Evolutionary conservation across 2,888 invertebrate species (phyloP).

Genomic region (Ophioninae sp.): DNA sequence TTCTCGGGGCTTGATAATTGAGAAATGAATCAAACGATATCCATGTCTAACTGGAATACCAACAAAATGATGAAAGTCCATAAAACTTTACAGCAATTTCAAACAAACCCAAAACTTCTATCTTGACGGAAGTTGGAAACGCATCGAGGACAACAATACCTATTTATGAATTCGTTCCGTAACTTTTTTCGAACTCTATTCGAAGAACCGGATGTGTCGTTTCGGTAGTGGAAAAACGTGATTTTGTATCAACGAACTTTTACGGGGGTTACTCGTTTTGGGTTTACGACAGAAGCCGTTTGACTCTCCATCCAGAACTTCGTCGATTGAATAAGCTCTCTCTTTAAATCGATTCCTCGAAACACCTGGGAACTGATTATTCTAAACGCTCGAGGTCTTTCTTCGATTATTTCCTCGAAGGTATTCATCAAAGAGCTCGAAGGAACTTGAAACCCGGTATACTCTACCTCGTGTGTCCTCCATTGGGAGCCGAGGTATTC

Average conservation of each 20-base stretch:
- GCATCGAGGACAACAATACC: neutral
- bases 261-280: neutral
- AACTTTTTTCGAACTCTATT: neutral
- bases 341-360: neutral
- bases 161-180: neutral
- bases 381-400: neutral
- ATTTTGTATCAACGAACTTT: neutral
- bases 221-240: neutral
- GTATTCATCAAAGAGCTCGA: conserved; percentile 40
- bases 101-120: no score
- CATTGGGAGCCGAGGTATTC: conserved; percentile 77
- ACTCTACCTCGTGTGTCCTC: conserved; percentile 73
- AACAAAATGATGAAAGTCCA: no score
- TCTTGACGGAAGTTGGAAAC: neutral
- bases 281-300: neutral
- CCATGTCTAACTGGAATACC: no score
- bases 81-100: no score
- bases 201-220: neutral
- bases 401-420: conserved; percentile 23
- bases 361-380: neutral
- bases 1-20: no score
- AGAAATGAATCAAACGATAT: no score
- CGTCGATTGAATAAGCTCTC: neutral
- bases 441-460: conserved; percentile 16
- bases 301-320: neutral